phyloP scores from a whole-genome alignment of 2,888 invertebrate species.

The Automeris io region DNA sequence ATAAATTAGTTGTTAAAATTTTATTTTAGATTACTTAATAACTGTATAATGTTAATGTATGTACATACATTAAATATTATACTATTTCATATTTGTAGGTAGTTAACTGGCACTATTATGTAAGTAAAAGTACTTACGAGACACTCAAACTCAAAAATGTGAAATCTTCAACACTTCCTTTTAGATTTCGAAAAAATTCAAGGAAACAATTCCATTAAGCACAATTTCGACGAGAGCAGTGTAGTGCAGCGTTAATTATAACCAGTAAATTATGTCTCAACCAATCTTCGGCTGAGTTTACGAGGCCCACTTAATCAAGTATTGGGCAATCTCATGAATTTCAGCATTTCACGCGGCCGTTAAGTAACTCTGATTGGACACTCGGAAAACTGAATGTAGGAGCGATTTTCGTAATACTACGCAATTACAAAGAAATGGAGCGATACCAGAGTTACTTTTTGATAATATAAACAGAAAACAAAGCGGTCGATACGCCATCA shows the following conservation, averaged over 20 bases:
- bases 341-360: background rate
- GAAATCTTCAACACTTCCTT: too few species aligned
- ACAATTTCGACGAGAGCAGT: too few species aligned
- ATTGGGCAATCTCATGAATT: background rate
- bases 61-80: too few species aligned
- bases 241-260: background rate
- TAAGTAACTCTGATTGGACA: background rate
- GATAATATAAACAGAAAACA: constrained; percentile 16
- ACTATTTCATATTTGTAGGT: too few species aligned
- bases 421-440: constrained; percentile 12
- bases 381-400: background rate
- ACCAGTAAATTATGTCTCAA: background rate
- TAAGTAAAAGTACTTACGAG: too few species aligned
- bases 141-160: too few species aligned
- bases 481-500: constrained; percentile 14
- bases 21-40: too few species aligned
- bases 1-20: too few species aligned
- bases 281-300: background rate
- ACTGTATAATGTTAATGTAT: too few species aligned
- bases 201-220: too few species aligned
- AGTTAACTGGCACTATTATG: too few species aligned
- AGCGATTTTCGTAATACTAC: background rate
- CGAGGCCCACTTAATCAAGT: background rate
- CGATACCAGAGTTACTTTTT: constrained; percentile 7
- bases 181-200: too few species aligned